Evolutionary conservation across 2,113 vertebrate genomes (phyloP).

Genomic region (Psittacus erithacus): DNA sequence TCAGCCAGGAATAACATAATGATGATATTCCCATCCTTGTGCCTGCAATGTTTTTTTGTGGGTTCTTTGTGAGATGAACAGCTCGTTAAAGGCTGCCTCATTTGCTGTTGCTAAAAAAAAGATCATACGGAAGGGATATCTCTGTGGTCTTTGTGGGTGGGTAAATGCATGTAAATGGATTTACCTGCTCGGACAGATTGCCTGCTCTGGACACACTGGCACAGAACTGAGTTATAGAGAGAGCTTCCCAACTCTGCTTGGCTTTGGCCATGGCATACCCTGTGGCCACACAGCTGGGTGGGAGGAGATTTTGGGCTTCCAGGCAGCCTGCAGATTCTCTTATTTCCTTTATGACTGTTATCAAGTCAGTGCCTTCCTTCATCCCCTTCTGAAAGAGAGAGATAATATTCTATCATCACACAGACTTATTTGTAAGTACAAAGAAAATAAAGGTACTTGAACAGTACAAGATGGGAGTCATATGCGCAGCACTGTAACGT

Average conservation of each 20-base stretch:
- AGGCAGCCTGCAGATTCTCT: neutral
- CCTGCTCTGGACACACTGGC: neutral
- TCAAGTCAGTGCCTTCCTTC: neutral
- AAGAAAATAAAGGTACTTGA: neutral
- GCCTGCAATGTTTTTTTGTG: neutral
- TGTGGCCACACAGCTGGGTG: fast-evolving
- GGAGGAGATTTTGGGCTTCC: neutral
- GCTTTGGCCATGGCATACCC: neutral
- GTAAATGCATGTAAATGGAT: neutral
- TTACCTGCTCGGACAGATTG: neutral
- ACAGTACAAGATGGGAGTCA: neutral
- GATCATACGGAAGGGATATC: neutral
- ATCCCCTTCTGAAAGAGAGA: neutral
- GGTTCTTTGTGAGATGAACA: neutral
- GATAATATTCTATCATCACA: neutral
- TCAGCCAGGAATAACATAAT: neutral
- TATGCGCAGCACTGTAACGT: neutral
- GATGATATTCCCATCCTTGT: neutral
- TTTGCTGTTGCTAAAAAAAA: neutral
- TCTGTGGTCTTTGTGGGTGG: neutral
- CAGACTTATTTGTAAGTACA: neutral
- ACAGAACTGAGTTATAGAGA: neutral
- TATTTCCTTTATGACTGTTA: fast-evolving
- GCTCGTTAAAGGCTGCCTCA: neutral
- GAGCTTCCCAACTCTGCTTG: neutral